Base-by-base conservation (phyloP, 2,113 vertebrate genomes). In the Aldabrachelys gigantea region DNA sequence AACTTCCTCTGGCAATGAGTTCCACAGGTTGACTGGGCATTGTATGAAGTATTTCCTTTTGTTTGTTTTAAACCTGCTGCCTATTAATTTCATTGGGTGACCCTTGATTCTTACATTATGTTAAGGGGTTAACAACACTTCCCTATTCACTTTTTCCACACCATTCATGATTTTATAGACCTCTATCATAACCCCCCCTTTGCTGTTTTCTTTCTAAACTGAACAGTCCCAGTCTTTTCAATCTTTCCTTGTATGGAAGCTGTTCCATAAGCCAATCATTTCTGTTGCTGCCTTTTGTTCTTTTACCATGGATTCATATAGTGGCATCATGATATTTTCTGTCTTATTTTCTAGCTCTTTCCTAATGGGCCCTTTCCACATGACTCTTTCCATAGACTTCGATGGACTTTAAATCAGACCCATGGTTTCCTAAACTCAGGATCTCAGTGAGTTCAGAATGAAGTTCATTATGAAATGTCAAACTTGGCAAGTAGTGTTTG, bases 391-490 rank as follows among this genome's bases (percentile, higher is more conserved):
- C 22, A 44, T 54, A 1, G 0, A 91, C 13, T 6, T 0, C 3
- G 22, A 29, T 12, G 54, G 52, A n/a, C 35, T 72, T 19, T 72
- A 10, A 0, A 4, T 12, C 25, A 0, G 2, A 2, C 11, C 5
- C 72, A 24, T 4, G 12, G 11, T 44, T 1, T 3, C 82, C 1
- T 2, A 16, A 80, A 25, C 13, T 5, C 14, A 29, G 2, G 49
- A 3, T 31, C 9, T 0, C 44, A 38, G 50, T 1, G 47, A 41
- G 50, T 0, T 1, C 21, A 78, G 41, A 47, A 78, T 16, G 75
- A 50, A 19, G 29, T 76, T 57, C 22, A 10, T 72, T 38, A 85
- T 50, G 0, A 0, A 35, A 9, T 11, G 2, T 24, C 52, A 82
- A 41, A 50, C 31, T 11, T 2, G 0, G 29, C 21, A 2, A 12